Evolutionary conservation across 37 sponge, comb jelly and placozoan species (phyloP).

Genomic region (Theonella swinhoei): DNA sequence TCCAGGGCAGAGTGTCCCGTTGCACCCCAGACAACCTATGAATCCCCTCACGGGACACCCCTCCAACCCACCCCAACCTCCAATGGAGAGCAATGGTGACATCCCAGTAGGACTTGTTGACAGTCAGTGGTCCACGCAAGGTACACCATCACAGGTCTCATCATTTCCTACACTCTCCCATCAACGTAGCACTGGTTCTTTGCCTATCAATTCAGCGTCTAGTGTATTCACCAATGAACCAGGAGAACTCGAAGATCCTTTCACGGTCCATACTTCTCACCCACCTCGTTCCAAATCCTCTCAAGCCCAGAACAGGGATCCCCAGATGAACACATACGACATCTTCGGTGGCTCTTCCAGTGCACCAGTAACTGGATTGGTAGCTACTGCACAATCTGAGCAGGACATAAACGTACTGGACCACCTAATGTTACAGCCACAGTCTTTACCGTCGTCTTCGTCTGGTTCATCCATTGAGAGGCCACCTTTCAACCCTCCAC

Average conservation of each 20-base stretch:
- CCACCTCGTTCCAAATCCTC: background rate
- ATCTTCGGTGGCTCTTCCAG: background rate
- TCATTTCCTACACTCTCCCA: background rate
- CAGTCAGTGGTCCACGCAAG: background rate
- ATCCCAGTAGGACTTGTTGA: too few relatives aligned
- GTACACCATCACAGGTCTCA: background rate
- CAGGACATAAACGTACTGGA: background rate
- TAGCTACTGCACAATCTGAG: background rate
- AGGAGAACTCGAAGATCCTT: too few relatives aligned
- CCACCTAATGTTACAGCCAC: background rate
- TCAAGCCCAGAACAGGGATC: background rate
- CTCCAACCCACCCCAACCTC: too few relatives aligned
- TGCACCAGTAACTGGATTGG: conserved; percentile 3
- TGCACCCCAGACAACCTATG: too few relatives aligned
- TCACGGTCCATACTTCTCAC: too few relatives aligned
- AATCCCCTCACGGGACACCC: too few relatives aligned
- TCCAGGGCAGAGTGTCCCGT: too few relatives aligned
- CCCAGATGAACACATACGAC: background rate
- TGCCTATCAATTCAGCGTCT: background rate
- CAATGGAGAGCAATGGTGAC: too few relatives aligned
- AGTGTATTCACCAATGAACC: too few relatives aligned
- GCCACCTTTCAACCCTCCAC: background rate
- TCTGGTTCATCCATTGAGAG: background rate
- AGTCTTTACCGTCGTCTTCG: background rate
- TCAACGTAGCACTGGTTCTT: background rate